Evolutionary conservation across 1,140 invertebrate species (phyloP).

Genomic region (Bombyx mori): DNA sequence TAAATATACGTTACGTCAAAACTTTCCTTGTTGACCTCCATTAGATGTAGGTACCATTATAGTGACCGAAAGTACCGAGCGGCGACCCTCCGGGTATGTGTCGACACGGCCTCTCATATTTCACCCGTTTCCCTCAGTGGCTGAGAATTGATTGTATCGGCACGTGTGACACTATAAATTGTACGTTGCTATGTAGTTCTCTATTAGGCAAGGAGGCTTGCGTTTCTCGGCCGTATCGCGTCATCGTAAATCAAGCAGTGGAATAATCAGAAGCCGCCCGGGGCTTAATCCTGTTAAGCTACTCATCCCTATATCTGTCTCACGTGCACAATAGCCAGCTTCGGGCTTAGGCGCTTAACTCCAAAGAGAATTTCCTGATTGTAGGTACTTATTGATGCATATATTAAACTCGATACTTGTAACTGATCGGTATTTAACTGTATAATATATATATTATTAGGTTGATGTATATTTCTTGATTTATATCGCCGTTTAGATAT

Average conservation of each 20-base stretch:
- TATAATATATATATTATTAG: neutral
- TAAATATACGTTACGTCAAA: conserved; percentile 33
- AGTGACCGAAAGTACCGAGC: conserved; percentile 5
- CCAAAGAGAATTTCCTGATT: no score
- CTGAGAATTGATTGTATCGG: conserved; percentile 47
- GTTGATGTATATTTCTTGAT: no score
- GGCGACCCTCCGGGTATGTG: conserved; percentile 41
- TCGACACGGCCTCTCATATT: conserved; percentile 57
- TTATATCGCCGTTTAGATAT: no score
- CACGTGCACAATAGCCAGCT: conserved; percentile 40
- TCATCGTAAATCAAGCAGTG: conserved; percentile 64
- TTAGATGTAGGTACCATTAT: conserved; percentile 19
- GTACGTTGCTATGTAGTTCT: conserved; percentile 30
- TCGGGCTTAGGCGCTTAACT: no score
- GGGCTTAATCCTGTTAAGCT: conserved; percentile 57
- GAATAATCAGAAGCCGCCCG: conserved; percentile 57
- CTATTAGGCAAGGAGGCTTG: conserved; percentile 44
- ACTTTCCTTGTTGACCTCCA: conserved; percentile 33
- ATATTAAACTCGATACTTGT: conserved; percentile 21
- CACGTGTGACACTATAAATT: conserved; percentile 52
- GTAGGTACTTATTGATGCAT: no score
- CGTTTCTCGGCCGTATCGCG: conserved; percentile 45
- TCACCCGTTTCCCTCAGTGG: conserved; percentile 39
- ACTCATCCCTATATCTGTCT: conserved; percentile 51
- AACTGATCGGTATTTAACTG: neutral